These are phyloP conservation scores for Acridotheres tristis DNA, from an alignment of 2,797 vertebrate species.

Conservation along the genomic window DNA sequence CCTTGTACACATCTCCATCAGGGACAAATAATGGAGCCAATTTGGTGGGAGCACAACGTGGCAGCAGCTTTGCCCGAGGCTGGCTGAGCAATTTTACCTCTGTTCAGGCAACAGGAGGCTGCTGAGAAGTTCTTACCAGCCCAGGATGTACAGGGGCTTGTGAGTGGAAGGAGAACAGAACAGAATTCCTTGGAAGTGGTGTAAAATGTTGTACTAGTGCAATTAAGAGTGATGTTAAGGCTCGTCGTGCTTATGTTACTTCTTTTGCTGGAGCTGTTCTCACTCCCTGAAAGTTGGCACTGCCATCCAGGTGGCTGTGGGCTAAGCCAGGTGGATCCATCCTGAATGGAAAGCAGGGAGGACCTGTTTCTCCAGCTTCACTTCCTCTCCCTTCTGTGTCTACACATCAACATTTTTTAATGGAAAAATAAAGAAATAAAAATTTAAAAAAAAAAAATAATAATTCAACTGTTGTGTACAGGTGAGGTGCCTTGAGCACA, in stretches of 20 bases:
- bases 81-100: not conserved
- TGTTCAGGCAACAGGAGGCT: not conserved
- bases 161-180: not conserved
- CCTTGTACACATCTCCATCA: not conserved
- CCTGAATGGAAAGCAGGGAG: not conserved
- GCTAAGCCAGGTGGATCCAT: not conserved
- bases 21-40: not conserved
- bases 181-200: not conserved
- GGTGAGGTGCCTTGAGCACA: not conserved
- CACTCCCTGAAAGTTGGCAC: not conserved
- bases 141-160: not conserved
- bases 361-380: not conserved
- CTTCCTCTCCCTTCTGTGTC: not conserved
- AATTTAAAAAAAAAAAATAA: accelerated
- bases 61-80: not conserved
- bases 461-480: not conserved
- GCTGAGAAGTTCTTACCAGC: not conserved
- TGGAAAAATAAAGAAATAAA: too few species aligned
- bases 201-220: not conserved
- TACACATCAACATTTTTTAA: not conserved
- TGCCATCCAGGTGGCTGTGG: not conserved
- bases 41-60: not conserved
- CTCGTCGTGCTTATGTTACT: not conserved
- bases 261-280: not conserved
- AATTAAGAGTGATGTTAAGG: not conserved